These are phyloP conservation scores for Cetonia aurata DNA, from an alignment of 2,888 invertebrate genomes.

Conservation along the genomic window DNA sequence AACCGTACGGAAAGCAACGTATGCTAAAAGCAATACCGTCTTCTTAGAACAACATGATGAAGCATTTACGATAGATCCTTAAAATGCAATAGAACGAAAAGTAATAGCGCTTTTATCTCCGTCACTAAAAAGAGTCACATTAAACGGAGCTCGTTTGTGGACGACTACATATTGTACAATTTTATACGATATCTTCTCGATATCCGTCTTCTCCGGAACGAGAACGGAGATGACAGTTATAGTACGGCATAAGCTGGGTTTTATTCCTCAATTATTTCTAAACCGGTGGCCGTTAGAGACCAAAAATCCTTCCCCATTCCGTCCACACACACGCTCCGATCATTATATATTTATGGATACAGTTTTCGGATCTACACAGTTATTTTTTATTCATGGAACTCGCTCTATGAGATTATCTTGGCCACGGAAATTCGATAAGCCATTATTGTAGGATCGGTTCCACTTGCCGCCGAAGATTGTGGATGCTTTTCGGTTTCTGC, in stretches of 20 bases:
- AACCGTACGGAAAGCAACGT: neutral
- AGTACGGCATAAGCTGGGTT: constrained; percentile 33
- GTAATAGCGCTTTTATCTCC: constrained; percentile 27
- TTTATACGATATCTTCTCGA: constrained; percentile 21
- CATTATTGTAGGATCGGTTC: constrained; percentile 17
- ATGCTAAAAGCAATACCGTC: constrained; percentile 7
- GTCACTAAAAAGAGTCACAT: constrained; percentile 31
- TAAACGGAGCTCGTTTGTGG: constrained; percentile 31
- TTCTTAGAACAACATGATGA: neutral
- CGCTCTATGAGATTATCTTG: constrained; percentile 16
- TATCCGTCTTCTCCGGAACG: constrained; percentile 31
- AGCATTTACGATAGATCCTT: constrained; percentile 27
- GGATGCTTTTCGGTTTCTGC: neutral
- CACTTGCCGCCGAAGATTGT: no score
- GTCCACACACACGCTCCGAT: constrained; percentile 26
- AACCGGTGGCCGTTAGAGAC: constrained; percentile 28
- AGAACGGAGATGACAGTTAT: constrained; percentile 30
- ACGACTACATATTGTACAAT: constrained; percentile 38
- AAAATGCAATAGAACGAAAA: constrained; percentile 24
- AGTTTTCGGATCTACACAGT: constrained; percentile 35
- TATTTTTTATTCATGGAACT: constrained; percentile 37
- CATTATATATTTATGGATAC: constrained; percentile 41
- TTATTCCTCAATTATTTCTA: constrained; percentile 40
- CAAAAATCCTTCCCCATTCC: constrained; percentile 36
- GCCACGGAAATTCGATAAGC: constrained; percentile 32